A percentile compares a stretch with the other conserved stretches of the same genome.
Evolutionary conservation across 2,888 invertebrate genomes (phyloP).

Genomic region (Pyrochroa serraticornis): DNA sequence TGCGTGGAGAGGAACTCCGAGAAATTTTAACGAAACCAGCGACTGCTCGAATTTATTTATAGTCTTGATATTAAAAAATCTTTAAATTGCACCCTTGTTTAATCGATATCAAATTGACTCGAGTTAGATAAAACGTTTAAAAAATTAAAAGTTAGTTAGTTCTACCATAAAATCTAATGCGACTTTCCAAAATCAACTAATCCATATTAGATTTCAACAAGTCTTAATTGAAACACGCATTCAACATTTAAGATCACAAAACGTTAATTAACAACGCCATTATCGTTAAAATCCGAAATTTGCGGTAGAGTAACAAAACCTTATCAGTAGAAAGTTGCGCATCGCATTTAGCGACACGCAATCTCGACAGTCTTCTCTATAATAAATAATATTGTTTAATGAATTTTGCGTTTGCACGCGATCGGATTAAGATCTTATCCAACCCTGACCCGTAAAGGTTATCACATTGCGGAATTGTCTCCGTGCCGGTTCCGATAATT

Average conservation of each 20-base stretch:
- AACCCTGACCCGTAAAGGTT: conserved; percentile 23
- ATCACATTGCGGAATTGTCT: conserved; percentile 8
- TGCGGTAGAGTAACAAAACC: conserved; percentile 17
- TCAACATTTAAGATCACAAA: conserved; percentile 13
- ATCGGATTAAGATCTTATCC: conserved; percentile 28
- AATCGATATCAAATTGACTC: conserved; percentile 6
- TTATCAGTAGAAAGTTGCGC: conserved; percentile 23
- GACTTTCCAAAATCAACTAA: too few species aligned
- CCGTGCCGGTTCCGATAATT: background rate
- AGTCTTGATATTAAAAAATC: too few species aligned
- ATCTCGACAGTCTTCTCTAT: conserved; percentile 28
- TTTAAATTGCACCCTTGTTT: conserved; percentile 8
- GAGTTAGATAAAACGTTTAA: too few species aligned
- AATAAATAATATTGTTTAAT: conserved; percentile 45
- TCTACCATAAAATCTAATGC: too few species aligned
- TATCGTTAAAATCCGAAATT: background rate
- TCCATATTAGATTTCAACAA: too few species aligned
- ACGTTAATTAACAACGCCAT: conserved; percentile 10
- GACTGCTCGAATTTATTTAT: too few species aligned
- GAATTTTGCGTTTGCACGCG: conserved; percentile 45
- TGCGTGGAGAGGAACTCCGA: too few species aligned
- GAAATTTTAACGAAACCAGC: too few species aligned
- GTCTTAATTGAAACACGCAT: conserved; percentile 1
- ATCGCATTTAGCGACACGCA: conserved; percentile 32
- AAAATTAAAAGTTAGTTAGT: too few species aligned